Evolutionary conservation across 92 coral and sea anemone species (phyloP), one percentile per base, ranked within the genome.

Genomic region (Porites evermanni): DNA sequence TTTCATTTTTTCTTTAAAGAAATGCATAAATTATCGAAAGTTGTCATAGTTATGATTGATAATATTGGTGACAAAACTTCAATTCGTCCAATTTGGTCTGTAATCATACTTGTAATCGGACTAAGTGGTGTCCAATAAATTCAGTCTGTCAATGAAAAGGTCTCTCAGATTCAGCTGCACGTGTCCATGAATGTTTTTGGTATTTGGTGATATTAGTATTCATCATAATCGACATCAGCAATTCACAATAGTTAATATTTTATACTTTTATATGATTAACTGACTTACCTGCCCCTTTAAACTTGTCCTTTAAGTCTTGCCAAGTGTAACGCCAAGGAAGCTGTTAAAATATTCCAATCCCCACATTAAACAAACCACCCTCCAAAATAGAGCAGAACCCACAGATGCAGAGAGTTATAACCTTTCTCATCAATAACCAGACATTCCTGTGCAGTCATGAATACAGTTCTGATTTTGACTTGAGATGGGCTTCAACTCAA

Each of bases 281-380:
- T 75, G n/a, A 1, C 23, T 63, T 77, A 92, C 99, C 99, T 85
- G 98, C 99, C 64, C 93, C 93, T 88, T 96, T 89, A 81, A 96
- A 96, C 79, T 96, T 95, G 90, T 96, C 99, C 84, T 96, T 96
- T 26, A 96, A 84, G 89, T 96, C 98, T 82, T 96, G 99, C 99
- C 99, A 96, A 0, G 97, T 93, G 81, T 84, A 95, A 61, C 94
- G 96, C 99, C 99, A 96, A 9, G 99, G 99, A 88, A 96, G 98
- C 99, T 96, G 84, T 24, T 17, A 75, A 68, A 58, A 51, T 26
- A 56, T 13, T 14, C 66, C 9, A 75, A 65, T 23, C 1, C n/a
- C 17, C 7, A 16, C 53, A 20, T 14, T 12, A 24, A 13, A 72
- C 16, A 38, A 1, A 18, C 17, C 58, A 77, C 6, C 19, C 12